Conservation (phyloP, 2,113 vertebrate genomes). For the Dicaeum eximium region DNA sequence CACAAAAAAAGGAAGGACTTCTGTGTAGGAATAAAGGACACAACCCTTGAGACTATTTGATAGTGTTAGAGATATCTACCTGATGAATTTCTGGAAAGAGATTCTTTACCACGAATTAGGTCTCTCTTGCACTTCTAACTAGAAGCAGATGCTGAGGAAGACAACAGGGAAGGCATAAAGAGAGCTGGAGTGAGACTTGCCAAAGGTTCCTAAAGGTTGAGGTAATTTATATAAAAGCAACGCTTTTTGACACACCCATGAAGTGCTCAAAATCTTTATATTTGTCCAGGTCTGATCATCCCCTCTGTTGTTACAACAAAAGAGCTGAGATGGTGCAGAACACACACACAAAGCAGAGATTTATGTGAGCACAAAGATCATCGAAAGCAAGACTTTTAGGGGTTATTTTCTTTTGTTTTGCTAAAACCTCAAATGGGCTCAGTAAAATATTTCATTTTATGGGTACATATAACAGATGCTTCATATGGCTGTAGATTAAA, state of each 20-base stretch:
- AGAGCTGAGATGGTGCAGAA: not conserved
- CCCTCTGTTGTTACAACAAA: not conserved
- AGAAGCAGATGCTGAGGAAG: not conserved
- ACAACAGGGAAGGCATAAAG: not conserved
- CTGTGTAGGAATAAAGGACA: not conserved
- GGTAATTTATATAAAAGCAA: not conserved
- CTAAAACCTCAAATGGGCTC: not conserved
- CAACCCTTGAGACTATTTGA: not conserved
- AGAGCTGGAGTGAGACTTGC: not conserved
- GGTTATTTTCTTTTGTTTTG: not conserved
- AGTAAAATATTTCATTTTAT: not conserved
- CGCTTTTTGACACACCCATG: not conserved
- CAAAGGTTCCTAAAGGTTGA: not conserved
- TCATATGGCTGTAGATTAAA: not conserved
- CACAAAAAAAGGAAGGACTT: not conserved
- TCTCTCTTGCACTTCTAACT: not conserved
- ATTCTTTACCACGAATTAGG: not conserved
- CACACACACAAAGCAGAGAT: not conserved
- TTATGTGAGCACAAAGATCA: not conserved
- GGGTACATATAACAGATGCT: not conserved
- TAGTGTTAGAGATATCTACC: not conserved
- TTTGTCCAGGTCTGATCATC: not conserved
- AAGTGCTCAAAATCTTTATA: not conserved
- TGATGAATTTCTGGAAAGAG: not conserved
- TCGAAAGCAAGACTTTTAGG: not conserved